Evolutionary conservation across 2,113 vertebrate species (phyloP), one percentile per base, ranked within the genome.

Genomic region (Megaleporinus macrocephalus): DNA sequence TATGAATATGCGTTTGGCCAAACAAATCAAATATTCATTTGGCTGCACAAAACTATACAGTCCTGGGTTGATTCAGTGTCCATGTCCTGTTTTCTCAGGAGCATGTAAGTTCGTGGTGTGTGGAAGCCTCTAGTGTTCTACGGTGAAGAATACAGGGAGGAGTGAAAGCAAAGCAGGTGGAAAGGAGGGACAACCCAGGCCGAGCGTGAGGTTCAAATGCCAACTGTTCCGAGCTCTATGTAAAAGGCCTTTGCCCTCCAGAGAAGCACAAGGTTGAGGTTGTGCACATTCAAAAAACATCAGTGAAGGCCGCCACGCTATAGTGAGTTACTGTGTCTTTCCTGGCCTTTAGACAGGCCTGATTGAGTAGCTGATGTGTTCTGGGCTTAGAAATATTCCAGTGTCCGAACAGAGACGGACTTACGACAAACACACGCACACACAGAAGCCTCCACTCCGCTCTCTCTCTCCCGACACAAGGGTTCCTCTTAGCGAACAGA

Each of bases 401-500:
- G 66, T 79, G 68, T 83, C 47, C 14, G 33, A 69, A 65, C 76
- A 13, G 76, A 78, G 44, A n/a, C 36, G 61, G 51, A 75, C 53
- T 55, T 55, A 55, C 55, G 29, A 41, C 81, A 83, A 47, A 47
- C 75, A 83, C 75, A 78, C 81, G 30, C 29, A 62, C 51, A 65
- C 63, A 77, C 75, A 41, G 41, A 83, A 29, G 49, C 81, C 68
- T 75, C 77, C 26, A 51, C 72, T 61, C n/a, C 53, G 78, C 83
- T 76, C 71, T 62, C 77, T 79, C 78, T 62, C 66, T 55, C 53
- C 72, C n/a, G 55, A 80, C 63, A 84, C 77, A 84, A 79, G 82
- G 80, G 72, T 81, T 81, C 80, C 72, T 81, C 80, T 81, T 81
- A 68, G 72, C 73, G 33, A 81, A 84, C 82, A 84, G 76, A 78